These are phyloP conservation scores for Heliconius nattereri DNA, from an alignment of 1,140 invertebrate species.

Conservation along the genomic window DNA sequence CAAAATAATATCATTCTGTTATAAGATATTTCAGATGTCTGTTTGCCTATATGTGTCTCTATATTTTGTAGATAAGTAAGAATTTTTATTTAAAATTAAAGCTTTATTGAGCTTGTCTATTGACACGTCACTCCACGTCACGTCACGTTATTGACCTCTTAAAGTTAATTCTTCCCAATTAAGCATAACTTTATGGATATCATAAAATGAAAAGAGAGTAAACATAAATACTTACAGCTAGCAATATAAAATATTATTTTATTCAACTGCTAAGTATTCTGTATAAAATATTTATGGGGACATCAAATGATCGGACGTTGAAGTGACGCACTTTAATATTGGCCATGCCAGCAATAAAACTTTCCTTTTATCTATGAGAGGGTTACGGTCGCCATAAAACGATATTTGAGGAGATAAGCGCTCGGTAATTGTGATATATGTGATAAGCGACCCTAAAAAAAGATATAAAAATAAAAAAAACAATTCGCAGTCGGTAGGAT, in stretches of 20 bases:
- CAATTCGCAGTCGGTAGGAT: constrained; percentile 89
- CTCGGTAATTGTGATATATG: constrained; percentile 26
- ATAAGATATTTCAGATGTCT: background rate
- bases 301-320: constrained; percentile 38
- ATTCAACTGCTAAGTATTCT: constrained; percentile 24
- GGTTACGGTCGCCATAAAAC: constrained; percentile 35
- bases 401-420: constrained; percentile 34
- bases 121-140: background rate
- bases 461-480: constrained; percentile 45
- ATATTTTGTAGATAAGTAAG: no score
- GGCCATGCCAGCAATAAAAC: constrained; percentile 34
- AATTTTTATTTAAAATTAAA: no score
- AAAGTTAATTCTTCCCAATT: background rate
- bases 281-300: constrained; percentile 35
- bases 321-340: constrained; percentile 37
- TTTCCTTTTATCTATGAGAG: constrained; percentile 30
- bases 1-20: background rate
- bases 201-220: background rate
- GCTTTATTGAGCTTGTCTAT: background rate
- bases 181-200: background rate
- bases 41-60: no score
- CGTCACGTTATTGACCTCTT: background rate
- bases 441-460: constrained; percentile 21
- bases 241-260: background rate
- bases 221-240: background rate